Evolutionary conservation across 2,797 vertebrate species (phyloP).

Genomic region (Leptoclinus maculatus): DNA sequence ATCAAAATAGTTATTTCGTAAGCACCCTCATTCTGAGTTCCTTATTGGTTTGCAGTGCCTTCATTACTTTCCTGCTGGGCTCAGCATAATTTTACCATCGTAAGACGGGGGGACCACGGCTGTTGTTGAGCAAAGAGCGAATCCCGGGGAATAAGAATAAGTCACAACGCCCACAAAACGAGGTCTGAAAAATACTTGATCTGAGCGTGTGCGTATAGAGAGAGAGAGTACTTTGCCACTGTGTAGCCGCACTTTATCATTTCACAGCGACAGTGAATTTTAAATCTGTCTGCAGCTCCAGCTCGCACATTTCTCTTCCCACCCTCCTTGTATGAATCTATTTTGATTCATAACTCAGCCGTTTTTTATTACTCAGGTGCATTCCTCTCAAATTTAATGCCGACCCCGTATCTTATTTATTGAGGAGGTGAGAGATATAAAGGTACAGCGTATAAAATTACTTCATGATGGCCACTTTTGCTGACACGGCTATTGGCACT

Average conservation of each 20-base stretch:
- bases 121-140: slow-evolving; percentile 54
- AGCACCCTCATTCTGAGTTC: slow-evolving; percentile 52
- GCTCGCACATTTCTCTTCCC: slow-evolving; percentile 56
- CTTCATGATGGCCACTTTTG: slow-evolving; percentile 70
- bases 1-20: slow-evolving; percentile 61
- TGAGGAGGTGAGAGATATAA: slow-evolving; percentile 64
- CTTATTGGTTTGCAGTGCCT: slow-evolving; percentile 59
- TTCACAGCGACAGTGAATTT: slow-evolving; percentile 63
- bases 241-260: slow-evolving; percentile 65
- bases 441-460: slow-evolving; percentile 60
- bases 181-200: slow-evolving; percentile 65
- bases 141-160: slow-evolving; percentile 63
- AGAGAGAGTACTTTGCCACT: slow-evolving; percentile 28
- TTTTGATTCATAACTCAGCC: slow-evolving; percentile 72
- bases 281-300: slow-evolving; percentile 52
- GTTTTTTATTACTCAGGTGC: slow-evolving; percentile 69
- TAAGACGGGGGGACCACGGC: slow-evolving; percentile 31
- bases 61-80: slow-evolving; percentile 67
- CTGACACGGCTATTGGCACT: slow-evolving; percentile 73
- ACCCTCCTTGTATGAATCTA: slow-evolving; percentile 45
- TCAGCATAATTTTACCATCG: slow-evolving; percentile 63
- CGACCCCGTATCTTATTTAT: slow-evolving; percentile 73
- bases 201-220: slow-evolving; percentile 1
- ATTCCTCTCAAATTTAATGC: slow-evolving; percentile 73
- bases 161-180: slow-evolving; percentile 56